Base-by-base conservation (phyloP, 1,140 invertebrate species). In the Rhagoletis zephyria region DNA sequence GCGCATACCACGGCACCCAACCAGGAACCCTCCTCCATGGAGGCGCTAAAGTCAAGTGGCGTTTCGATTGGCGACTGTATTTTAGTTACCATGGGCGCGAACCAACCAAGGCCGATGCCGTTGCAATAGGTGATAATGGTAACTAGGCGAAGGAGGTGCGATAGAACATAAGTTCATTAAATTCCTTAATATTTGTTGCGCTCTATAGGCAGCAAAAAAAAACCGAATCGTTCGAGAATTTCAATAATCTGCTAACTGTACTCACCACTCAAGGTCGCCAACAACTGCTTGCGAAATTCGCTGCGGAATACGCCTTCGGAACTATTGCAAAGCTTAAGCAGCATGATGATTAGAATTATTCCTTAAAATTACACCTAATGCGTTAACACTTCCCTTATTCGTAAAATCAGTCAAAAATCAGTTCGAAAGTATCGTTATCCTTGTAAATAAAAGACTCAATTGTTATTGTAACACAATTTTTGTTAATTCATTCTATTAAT, bases 51-150 rank as follows among this genome's bases (percentile, higher is more conserved):
- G 85, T 87, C 42, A 51, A 93, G 86, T 0, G 93, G 93, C 0
- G 92, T 90, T 1, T 89, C 77, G 0, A 64, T n/a, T 2, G 65
- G 51, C 1, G 92, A 93, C 85, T 93, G 93, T 30, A 94, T 88
- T 64, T 91, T 87, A 0, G 90, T 90, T 6, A 93, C 87, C 92
- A 93, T 94, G 10, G 94, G 94, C 0, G 93, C 93, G 5, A 93
- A 85, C 94, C 94, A 94, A 4, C 93, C 94, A 56, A 94, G 89
- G 51, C 91, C 93, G 59, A 93, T 93, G 85, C 94, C 94, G 89
- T 94, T 93, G 7, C 91, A 91, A 77, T 93, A 91, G 42, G 93
- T 91, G 70, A 93, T 92, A 40, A 94, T 89, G 7, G 92, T 93
- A 16, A 91, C 93, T 94, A 89, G 40, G 10, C 3, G 40, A 2